phyloP scores from a whole-genome alignment of 2,888 invertebrate species.

The Hybos culiciformis region DNA sequence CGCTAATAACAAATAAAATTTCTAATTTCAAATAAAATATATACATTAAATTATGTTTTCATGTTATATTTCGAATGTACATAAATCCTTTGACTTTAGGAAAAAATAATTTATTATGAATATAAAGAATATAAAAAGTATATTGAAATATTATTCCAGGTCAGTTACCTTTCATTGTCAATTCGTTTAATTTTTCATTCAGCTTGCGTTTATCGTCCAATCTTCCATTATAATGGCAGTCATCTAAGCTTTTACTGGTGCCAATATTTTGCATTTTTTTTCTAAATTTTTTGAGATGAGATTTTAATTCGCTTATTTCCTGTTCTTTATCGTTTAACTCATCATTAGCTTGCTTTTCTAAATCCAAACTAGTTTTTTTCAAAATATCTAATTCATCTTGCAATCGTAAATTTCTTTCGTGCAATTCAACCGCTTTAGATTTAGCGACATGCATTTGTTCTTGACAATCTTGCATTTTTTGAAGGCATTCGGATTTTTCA shows the following conservation, averaged over 20 bases:
- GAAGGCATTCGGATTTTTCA: constrained; percentile 38
- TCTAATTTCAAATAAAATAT: no score
- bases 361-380: constrained; percentile 56
- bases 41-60: no score
- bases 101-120: no score
- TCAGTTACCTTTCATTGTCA: constrained; percentile 45
- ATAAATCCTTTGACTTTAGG: no score
- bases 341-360: constrained; percentile 63
- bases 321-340: constrained; percentile 45
- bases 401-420: constrained; percentile 56
- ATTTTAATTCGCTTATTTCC: constrained; percentile 28
- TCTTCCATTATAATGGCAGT: constrained; percentile 15
- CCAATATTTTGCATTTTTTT: constrained; percentile 10
- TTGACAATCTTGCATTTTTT: constrained; percentile 26
- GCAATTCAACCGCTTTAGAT: constrained; percentile 56
- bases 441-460: constrained; percentile 58
- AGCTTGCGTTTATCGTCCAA: constrained; percentile 43
- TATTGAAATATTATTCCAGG: neutral
- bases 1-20: no score
- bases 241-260: constrained; percentile 9
- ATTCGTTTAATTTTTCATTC: constrained; percentile 43
- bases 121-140: neutral
- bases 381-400: constrained; percentile 59
- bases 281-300: constrained; percentile 19
- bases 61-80: no score